phyloP scores from a whole-genome alignment of 2,888 invertebrate species.

The Panopea generosa region DNA sequence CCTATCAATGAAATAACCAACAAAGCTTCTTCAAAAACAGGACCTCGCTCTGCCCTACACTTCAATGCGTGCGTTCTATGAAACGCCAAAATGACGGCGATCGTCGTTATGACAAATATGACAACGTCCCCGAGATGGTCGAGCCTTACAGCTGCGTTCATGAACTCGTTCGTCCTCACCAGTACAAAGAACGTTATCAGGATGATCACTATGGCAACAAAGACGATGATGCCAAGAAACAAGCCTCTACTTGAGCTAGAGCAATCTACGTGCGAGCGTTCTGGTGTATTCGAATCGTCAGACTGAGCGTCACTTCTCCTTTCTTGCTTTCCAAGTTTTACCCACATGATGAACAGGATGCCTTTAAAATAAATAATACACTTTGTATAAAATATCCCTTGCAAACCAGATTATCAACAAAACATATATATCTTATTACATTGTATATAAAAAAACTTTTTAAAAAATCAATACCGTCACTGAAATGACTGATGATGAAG shows the following conservation, averaged over 20 bases:
- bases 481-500: no score
- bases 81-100: slow-evolving; percentile 95
- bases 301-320: slow-evolving; percentile 4
- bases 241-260: slow-evolving; percentile 96
- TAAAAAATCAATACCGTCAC: no score
- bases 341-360: slow-evolving; percentile 98
- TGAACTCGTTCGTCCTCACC: slow-evolving; percentile 90
- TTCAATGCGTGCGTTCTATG: slow-evolving; percentile 89
- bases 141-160: slow-evolving; percentile 94
- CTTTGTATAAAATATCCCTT: neutral
- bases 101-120: slow-evolving; percentile 93
- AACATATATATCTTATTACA: neutral
- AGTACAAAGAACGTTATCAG: slow-evolving; percentile 98
- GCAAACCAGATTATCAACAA: neutral
- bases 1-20: slow-evolving; percentile 96
- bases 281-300: slow-evolving; percentile 15
- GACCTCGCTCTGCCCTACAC: slow-evolving; percentile 51
- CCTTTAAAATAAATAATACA: slow-evolving; percentile 84
- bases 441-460: neutral
- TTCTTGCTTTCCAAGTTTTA: slow-evolving; percentile 88
- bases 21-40: slow-evolving; percentile 85
- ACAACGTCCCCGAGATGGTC: slow-evolving; percentile 96
- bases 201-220: slow-evolving; percentile 88
- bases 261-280: slow-evolving; percentile 89
- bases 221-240: slow-evolving; percentile 89